These are phyloP conservation scores for Drosophila serrata DNA, from an alignment of 1,140 invertebrate species.

Conservation along the genomic window DNA sequence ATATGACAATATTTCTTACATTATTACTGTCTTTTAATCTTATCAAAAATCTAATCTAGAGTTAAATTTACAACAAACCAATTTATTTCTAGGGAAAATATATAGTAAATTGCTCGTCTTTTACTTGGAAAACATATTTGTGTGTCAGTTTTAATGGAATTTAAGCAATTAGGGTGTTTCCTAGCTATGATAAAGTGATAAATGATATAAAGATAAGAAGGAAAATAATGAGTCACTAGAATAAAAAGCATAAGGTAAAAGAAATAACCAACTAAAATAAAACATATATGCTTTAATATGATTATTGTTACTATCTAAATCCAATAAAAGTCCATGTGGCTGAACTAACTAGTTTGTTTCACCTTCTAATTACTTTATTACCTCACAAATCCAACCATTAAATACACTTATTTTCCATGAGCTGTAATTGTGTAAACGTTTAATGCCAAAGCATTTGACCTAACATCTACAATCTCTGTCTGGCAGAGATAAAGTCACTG, in stretches of 20 bases:
- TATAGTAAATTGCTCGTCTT: neutral
- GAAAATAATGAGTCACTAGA: neutral
- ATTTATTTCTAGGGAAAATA: too few relatives aligned
- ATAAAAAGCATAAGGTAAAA: neutral
- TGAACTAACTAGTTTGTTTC: neutral
- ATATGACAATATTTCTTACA: neutral
- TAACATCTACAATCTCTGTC: too few relatives aligned
- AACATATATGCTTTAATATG: too few relatives aligned
- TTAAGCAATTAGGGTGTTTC: neutral
- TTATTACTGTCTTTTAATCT: neutral
- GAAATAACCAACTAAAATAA: neutral
- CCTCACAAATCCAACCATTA: neutral
- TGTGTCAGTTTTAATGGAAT: neutral
- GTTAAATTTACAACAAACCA: too few relatives aligned
- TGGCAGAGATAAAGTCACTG: neutral
- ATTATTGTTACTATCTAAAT: too few relatives aligned
- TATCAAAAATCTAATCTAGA: neutral
- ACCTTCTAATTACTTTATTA: neutral
- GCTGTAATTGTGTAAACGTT: slow-evolving; percentile 14
- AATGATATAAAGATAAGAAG: neutral
- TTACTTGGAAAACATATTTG: neutral
- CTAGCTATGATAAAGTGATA: neutral
- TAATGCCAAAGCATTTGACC: slow-evolving; percentile 1
- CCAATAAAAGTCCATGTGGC: too few relatives aligned
- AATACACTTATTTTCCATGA: neutral